A percentile compares a stretch with the other conserved stretches of the same genome.
These are phyloP conservation scores for Tragelaphus buxtoni DNA, from an alignment of 2,113 vertebrate genomes.

Conservation along the genomic window DNA sequence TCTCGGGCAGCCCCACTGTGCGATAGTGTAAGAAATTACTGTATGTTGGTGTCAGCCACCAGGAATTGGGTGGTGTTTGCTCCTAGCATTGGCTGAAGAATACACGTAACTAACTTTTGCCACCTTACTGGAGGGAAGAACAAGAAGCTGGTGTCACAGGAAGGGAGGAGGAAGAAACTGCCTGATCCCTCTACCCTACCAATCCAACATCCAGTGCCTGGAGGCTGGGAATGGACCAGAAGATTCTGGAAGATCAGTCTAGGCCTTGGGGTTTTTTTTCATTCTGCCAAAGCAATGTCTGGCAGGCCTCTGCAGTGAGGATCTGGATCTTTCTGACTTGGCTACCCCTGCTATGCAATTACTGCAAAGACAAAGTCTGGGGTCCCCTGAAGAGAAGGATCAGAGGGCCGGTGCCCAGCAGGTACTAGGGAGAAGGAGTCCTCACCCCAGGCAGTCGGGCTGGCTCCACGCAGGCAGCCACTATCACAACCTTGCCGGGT, in stretches of 20 bases:
- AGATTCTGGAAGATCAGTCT: neutral
- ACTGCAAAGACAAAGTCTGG: neutral
- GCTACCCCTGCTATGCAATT: neutral
- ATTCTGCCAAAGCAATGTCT: neutral
- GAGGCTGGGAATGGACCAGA: neutral
- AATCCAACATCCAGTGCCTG: neutral
- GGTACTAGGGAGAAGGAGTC: rapidly evolving
- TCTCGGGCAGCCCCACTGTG: neutral
- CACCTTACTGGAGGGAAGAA: neutral
- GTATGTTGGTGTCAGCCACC: neutral
- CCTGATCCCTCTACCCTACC: neutral
- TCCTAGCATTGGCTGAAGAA: neutral
- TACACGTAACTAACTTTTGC: neutral
- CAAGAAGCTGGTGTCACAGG: rapidly evolving
- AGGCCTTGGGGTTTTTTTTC: neutral
- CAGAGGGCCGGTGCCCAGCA: neutral
- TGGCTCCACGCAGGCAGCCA: neutral
- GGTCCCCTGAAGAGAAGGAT: neutral
- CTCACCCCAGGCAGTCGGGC: rapidly evolving
- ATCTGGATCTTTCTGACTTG: neutral
- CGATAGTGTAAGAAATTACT: neutral
- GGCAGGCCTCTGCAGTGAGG: neutral
- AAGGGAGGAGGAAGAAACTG: neutral
- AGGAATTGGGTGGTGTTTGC: neutral
- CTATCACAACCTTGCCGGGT: neutral